Base-by-base conservation (phyloP, 2,888 invertebrate species). In the Cataglyphis cursor region DNA sequence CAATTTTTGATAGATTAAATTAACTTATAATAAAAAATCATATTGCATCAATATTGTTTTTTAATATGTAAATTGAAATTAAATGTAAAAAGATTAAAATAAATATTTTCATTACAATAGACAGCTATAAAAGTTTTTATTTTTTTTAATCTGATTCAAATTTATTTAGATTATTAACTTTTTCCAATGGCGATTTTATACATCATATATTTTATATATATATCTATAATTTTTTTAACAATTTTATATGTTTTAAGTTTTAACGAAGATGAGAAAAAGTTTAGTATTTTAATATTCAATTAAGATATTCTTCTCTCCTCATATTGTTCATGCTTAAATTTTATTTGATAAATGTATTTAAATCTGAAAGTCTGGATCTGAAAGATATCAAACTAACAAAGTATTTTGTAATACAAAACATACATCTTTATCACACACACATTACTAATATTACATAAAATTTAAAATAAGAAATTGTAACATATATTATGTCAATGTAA, bases 1-100 rank as follows among this genome's bases (percentile, higher is more conserved):
- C 59, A 48, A 80, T 80, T 70, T 61, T 48, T 18, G 35, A 70
- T 70, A 59, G 44, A 59, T 6, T 70, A 24, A 80, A 80, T 51
- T 51, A n/a, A n/a, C 35, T 8, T 59, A 64, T 24, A 21, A 4
- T 61, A 80, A 35, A 41, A 61, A 80, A 70, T 61, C 61, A 70
- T 44, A 44, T 9, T 48, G 31, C 12, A 24, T 48, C 78, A 80
- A 80, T 61, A 48, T 80, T 70, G 24, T 59, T 44, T 66, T 78
- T 78, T 68, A 78, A 66, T 44, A 31, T 57, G 35, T 70, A 80
- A 44, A 68, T 68, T 18, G 24, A 68, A 57, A 78, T 6, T 10
- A 78, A 78, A 80, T 61, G 35, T 24, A 61, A 70, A 68, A 18
- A 35, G 21, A n/a, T 76, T 28, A 41, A 65, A 66, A 76, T 51